Conservation (phyloP, 2,888 invertebrate species). For the Sipunculus nudus region DNA sequence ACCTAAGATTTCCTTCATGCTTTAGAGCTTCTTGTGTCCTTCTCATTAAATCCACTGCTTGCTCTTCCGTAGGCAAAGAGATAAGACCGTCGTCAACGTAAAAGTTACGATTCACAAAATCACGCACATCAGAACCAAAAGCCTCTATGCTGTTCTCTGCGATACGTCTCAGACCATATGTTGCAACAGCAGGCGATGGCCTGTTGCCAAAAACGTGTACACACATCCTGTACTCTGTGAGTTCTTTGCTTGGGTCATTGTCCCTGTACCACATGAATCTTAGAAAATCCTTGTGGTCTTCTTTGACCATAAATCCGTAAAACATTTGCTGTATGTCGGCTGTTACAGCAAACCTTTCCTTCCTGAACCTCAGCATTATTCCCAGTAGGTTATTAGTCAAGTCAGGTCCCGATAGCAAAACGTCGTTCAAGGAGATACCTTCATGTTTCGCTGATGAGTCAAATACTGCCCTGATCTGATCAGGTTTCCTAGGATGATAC, state of each 20-base stretch:
- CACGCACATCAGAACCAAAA: constrained; percentile 20
- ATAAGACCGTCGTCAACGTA: constrained; percentile 40
- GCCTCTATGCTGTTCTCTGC: constrained; percentile 1
- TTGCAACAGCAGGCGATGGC: constrained; percentile 39
- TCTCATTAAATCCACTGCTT: constrained; percentile 29
- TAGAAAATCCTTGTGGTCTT: constrained; percentile 46
- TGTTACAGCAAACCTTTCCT: constrained; percentile 22
- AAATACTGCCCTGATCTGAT: constrained; percentile 34
- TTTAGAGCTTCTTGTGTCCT: constrained; percentile 25
- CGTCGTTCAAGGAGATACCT: constrained; percentile 32
- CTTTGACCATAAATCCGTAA: constrained; percentile 29
- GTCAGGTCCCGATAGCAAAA: constrained; percentile 38
- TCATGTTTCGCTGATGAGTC: constrained; percentile 34
- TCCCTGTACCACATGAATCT: constrained; percentile 36
- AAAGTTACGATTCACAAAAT: constrained; percentile 34
- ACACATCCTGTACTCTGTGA: constrained; percentile 37
- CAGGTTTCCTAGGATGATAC: constrained; percentile 37
- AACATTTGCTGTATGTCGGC: constrained; percentile 40
- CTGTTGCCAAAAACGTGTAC: constrained; percentile 35
- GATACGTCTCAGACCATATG: constrained; percentile 36
- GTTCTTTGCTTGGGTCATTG: constrained; percentile 35
- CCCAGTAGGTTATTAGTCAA: constrained; percentile 35
- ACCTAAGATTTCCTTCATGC: constrained; percentile 27
- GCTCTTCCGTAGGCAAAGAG: constrained; percentile 17
- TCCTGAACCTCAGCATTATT: constrained; percentile 30